These are phyloP conservation scores for Ailurus styani DNA, from an alignment of 2,113 vertebrate species.

Conservation along the genomic window DNA sequence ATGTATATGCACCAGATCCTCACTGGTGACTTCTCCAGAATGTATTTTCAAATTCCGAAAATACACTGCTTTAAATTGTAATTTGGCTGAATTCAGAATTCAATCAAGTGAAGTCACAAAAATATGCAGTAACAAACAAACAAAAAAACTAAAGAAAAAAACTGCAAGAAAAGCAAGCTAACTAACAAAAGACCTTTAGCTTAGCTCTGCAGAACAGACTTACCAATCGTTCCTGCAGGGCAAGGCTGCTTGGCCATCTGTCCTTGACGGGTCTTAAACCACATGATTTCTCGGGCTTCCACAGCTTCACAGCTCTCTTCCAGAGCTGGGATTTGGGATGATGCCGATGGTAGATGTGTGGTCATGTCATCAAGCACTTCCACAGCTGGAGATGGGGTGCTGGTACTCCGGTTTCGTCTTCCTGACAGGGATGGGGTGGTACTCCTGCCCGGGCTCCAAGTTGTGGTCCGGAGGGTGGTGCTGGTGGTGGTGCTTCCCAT, in stretches of 20 bases:
- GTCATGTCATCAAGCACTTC: constrained; percentile 78
- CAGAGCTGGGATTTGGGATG: constrained; percentile 88
- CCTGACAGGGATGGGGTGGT: constrained; percentile 81
- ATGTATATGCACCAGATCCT: not conserved
- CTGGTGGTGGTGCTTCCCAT: constrained; percentile 85
- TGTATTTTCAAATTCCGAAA: not conserved
- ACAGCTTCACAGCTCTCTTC: constrained; percentile 91
- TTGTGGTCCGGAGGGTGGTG: constrained; percentile 81
- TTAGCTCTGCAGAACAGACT: rapidly evolving
- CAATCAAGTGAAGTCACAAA: not conserved
- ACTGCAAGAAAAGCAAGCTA: not conserved
- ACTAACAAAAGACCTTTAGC: rapidly evolving
- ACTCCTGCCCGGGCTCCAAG: constrained; percentile 76
- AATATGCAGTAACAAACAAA: not conserved
- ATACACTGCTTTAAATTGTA: not conserved
- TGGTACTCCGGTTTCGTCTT: constrained; percentile 84
- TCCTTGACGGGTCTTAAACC: constrained; percentile 94
- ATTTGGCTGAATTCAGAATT: not conserved
- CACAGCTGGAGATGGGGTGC: constrained; percentile 78
- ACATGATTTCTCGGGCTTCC: constrained; percentile 90
- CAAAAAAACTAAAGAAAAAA: not conserved
- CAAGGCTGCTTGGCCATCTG: constrained; percentile 89
- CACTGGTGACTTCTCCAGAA: not conserved
- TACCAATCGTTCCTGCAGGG: constrained; percentile 92
- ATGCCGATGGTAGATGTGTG: constrained; percentile 78